A percentile compares a stretch with the other conserved stretches of the same genome.
Conservation (phyloP, 2,888 invertebrate species). For the Troides helena region DNA sequence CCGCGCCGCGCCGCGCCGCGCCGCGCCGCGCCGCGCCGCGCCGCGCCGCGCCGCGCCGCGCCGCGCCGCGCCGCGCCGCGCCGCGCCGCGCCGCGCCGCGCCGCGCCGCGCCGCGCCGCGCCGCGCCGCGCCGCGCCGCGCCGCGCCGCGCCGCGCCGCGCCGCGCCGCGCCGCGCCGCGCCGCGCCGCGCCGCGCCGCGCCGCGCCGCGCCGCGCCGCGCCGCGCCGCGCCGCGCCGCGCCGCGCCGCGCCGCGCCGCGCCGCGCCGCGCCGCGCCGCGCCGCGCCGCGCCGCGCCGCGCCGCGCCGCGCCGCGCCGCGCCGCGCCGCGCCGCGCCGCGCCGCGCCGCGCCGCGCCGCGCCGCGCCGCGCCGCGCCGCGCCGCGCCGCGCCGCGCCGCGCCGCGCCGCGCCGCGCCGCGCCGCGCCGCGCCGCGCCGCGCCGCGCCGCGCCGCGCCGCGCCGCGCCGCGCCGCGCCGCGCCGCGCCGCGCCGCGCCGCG, state of each 20-base stretch:
- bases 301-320: slow-evolving; percentile 21
- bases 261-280: slow-evolving; percentile 31
- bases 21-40: slow-evolving; percentile 31
- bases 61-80: slow-evolving; percentile 31
- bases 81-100: slow-evolving; percentile 32
- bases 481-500: slow-evolving; percentile 32
- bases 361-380: slow-evolving; percentile 31
- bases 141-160: slow-evolving; percentile 21
- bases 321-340: slow-evolving; percentile 31
- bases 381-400: slow-evolving; percentile 32
- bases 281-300: slow-evolving; percentile 32
- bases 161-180: slow-evolving; percentile 31
- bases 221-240: slow-evolving; percentile 31
- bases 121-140: slow-evolving; percentile 31
- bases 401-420: slow-evolving; percentile 21
- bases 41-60: slow-evolving; percentile 21
- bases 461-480: slow-evolving; percentile 31
- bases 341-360: slow-evolving; percentile 21
- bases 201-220: slow-evolving; percentile 21
- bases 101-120: slow-evolving; percentile 21
- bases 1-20: slow-evolving; percentile 21
- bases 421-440: slow-evolving; percentile 31
- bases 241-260: slow-evolving; percentile 21
- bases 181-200: slow-evolving; percentile 32
- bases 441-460: slow-evolving; percentile 21